Base-by-base conservation (phyloP, 1,140 invertebrate genomes). In the Penaeus chinensis region DNA sequence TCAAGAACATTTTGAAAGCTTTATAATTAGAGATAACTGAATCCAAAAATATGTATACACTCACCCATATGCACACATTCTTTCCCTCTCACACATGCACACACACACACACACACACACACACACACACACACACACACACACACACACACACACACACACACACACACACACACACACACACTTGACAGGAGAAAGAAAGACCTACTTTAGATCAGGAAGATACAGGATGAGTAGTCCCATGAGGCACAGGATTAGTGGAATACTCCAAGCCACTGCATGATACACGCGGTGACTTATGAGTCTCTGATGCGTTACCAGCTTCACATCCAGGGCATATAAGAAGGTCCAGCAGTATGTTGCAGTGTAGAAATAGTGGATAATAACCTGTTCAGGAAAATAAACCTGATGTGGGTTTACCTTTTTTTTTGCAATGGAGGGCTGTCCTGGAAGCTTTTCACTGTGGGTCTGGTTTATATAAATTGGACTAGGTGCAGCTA, bases 271-370 rank as follows among this genome's bases (percentile, higher is more conserved):
- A 7, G 95, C 94, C 65, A 94, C 91, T 0, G 93, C 90, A 91
- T 96, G 96, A 90, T 96, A 96, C 69, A 93, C 92, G 22, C 42
- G 71, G 27, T 84, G 65, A 42, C 54, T 83, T 22, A 84, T 87
- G 27, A 91, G 91, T 42, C 82, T 76, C 83, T 96, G 95, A 77
- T 93, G 93, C 54, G 96, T 92, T 37, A 95, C 92, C 42, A 95
- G 92, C 91, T 94, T 94, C 92, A 96, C 96, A 90, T 97, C 96
- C 69, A 96, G 93, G 5, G 96, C 96, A 92, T 97, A 97, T 90
- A 95, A 95, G 24, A 97, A 92, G 8, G 96, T 97, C 96, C 96
- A 97, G 79, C 96, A 94, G 95, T 96, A 96, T 0, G 96, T 96
- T 18, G 95, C 95, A 90, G 95, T 96, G 90, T 96, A 97, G 91